phyloP scores from a whole-genome alignment of 2,113 vertebrate genomes.

The Pionites leucogaster region DNA sequence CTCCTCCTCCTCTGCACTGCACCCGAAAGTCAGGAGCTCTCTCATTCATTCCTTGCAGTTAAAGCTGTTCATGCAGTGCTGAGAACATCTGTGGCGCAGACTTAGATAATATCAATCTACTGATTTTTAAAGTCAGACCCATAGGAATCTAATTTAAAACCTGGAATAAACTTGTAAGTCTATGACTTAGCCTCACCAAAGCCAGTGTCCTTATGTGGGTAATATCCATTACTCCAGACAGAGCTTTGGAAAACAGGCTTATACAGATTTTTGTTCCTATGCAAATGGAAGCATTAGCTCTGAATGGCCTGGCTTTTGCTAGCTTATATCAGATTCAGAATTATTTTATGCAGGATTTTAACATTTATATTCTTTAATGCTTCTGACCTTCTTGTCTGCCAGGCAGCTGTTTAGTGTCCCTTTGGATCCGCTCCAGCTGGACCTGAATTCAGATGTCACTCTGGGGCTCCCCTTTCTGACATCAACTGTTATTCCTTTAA shows the following conservation, averaged over 20 bases:
- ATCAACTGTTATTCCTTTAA: background rate
- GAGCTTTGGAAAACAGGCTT: background rate
- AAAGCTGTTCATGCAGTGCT: background rate
- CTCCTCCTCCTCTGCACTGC: background rate
- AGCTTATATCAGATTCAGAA: background rate
- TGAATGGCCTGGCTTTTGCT: background rate
- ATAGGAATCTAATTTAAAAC: background rate
- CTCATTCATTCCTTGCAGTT: background rate
- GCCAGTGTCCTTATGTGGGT: background rate
- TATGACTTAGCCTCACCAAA: background rate
- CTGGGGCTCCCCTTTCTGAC: background rate
- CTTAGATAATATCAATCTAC: background rate
- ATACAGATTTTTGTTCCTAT: background rate
- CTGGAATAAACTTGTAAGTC: background rate
- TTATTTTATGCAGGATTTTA: constrained; percentile 16
- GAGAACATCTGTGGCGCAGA: background rate
- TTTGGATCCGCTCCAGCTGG: background rate
- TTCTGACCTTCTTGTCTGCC: background rate
- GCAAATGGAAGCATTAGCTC: background rate
- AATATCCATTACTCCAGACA: background rate
- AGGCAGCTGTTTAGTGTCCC: background rate
- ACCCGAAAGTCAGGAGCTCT: background rate
- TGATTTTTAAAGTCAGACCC: background rate
- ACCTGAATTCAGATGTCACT: constrained; percentile 4
- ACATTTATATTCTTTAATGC: background rate